phyloP scores from a whole-genome alignment of 2,797 vertebrate species.

The Bufotes viridis region DNA sequence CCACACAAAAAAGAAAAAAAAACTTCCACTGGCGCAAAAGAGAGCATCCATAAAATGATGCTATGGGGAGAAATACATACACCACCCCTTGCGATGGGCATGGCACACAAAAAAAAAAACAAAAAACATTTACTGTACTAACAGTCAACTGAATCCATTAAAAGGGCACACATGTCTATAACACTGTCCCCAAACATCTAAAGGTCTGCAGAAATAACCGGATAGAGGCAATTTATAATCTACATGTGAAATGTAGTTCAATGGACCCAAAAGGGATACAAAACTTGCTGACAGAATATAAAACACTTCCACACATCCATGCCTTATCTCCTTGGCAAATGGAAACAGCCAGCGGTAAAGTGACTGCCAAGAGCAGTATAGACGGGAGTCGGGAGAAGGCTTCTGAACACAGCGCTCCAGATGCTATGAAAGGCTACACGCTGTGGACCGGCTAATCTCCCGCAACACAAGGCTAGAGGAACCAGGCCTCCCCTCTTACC shows the following conservation, averaged over 20 bases:
- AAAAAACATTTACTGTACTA: too few species aligned
- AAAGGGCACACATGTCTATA: too few species aligned
- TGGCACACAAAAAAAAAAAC: too few species aligned
- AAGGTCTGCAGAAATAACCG: background rate
- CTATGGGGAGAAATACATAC: too few species aligned
- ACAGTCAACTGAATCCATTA: too few species aligned
- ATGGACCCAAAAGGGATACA: background rate
- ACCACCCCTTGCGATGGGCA: too few species aligned
- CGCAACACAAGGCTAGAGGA: background rate
- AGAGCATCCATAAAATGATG: too few species aligned
- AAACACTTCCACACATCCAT: constrained; percentile 7
- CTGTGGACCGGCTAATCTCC: constrained; percentile 13
- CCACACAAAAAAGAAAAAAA: too few species aligned
- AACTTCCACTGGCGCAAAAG: too few species aligned
- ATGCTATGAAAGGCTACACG: constrained; percentile 4
- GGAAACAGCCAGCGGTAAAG: constrained; percentile 28
- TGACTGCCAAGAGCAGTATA: constrained; percentile 12
- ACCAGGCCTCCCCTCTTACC: background rate
- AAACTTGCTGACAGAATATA: constrained; percentile 12
- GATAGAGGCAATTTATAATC: background rate
- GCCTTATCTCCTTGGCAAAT: constrained; percentile 12
- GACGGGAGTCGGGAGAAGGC: constrained; percentile 4
- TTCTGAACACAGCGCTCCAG: constrained; percentile 31
- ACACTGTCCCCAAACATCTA: background rate
- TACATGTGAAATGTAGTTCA: background rate